These are phyloP conservation scores for Pelochelys cantorii DNA, from an alignment of 2,797 vertebrate species.

Conservation along the genomic window DNA sequence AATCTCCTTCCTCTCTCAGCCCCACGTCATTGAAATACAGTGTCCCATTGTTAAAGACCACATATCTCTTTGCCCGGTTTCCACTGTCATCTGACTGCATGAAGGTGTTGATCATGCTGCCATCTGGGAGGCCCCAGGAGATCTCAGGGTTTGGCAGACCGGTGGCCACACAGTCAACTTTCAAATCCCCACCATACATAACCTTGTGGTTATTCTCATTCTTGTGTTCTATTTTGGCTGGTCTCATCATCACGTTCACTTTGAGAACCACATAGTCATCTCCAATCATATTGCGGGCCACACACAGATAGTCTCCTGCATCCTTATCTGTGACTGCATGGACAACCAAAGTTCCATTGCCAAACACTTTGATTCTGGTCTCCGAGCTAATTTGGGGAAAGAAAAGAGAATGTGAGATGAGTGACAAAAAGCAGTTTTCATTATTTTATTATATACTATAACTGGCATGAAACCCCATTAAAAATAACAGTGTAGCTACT, in stretches of 20 bases:
- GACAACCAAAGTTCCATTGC: constrained; percentile 89
- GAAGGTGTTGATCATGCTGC: constrained; percentile 89
- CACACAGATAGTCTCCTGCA: constrained; percentile 91
- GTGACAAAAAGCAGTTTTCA: background rate
- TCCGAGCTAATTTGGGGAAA: constrained; percentile 82
- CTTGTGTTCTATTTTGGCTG: constrained; percentile 91
- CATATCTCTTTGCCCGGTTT: constrained; percentile 85
- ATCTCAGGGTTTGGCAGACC: constrained; percentile 92
- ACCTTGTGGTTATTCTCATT: constrained; percentile 86
- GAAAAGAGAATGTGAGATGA: constrained; percentile 30
- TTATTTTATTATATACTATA: background rate
- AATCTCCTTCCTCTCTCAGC: constrained; percentile 89
- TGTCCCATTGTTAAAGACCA: constrained; percentile 93
- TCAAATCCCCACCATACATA: constrained; percentile 85
- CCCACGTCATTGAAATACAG: constrained; percentile 92
- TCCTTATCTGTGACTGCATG: constrained; percentile 88
- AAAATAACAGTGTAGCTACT: accelerated
- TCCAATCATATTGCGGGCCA: constrained; percentile 91
- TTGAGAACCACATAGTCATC: constrained; percentile 88
- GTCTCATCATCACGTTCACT: constrained; percentile 88
- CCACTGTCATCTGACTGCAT: constrained; percentile 82
- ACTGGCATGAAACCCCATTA: background rate
- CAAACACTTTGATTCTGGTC: constrained; percentile 86
- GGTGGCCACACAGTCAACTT: constrained; percentile 93
- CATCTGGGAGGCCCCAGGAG: constrained; percentile 93